Evolutionary conservation across 1,140 invertebrate species (phyloP), one percentile per base, ranked within the genome.

Genomic region (Panulirus ornatus): DNA sequence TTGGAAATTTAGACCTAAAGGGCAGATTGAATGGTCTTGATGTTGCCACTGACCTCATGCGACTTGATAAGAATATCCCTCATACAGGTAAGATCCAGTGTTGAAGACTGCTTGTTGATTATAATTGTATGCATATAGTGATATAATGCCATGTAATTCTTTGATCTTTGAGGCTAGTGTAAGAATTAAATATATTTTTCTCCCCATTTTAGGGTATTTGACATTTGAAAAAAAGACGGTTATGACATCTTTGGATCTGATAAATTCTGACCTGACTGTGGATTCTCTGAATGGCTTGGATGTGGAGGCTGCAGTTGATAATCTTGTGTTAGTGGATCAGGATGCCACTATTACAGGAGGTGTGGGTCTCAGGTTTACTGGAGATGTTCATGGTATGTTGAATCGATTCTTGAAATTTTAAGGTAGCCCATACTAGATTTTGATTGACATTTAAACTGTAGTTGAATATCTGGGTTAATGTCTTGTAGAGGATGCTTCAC

Each of bases 81-180:
- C 85, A 87, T 2, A 87, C 73, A 30, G 85, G 85, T 87, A 9
- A 47, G 83, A 34, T 66, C 9, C n/a, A n/a, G n/a, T n/a, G n/a
- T n/a, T n/a, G n/a, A n/a, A n/a, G n/a, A n/a, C n/a, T n/a, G n/a
- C n/a, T n/a, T n/a, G n/a, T n/a, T n/a, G n/a, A n/a, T n/a, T n/a
- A n/a, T n/a, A n/a, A n/a, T 8, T 30, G 1, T 30, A 58, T 3
- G 54, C 19, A 16, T 19, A 58, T 58, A 22, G 9, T 58, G 54
- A 19, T n/a, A n/a, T n/a, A n/a, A n/a, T n/a, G n/a, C n/a, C n/a
- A n/a, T n/a, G n/a, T n/a, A n/a, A n/a, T n/a, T n/a, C n/a, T n/a
- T n/a, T n/a, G n/a, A n/a, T n/a, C n/a, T n/a, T n/a, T n/a, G n/a
- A n/a, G n/a, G n/a, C n/a, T n/a, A n/a, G n/a, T n/a, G n/a, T n/a